Conservation (phyloP, 2,888 invertebrate genomes). For the Himalopsyche kuldschensis region DNA sequence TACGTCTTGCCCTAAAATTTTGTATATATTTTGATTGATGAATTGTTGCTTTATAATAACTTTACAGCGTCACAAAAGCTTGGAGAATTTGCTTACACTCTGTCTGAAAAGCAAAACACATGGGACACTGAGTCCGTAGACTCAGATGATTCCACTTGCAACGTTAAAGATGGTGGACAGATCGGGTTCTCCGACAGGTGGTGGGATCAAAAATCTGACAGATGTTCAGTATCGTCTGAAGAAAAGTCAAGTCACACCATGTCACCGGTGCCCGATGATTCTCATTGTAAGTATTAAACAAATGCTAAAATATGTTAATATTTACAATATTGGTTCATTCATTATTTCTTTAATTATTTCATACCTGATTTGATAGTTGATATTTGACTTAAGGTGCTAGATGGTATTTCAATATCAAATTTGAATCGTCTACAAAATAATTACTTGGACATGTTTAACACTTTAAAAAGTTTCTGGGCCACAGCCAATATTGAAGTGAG, state of each 20-base stretch:
- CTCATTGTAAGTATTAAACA: conserved; percentile 63
- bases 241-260: conserved; percentile 61
- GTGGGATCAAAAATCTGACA: conserved; percentile 57
- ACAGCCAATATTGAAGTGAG: too few relatives aligned
- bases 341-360: conserved; percentile 17
- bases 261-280: conserved; percentile 76
- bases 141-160: conserved; percentile 51
- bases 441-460: too few relatives aligned
- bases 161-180: conserved; percentile 52
- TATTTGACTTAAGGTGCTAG: too few relatives aligned
- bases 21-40: not conserved
- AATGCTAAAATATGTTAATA: conserved; percentile 26
- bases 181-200: conserved; percentile 49
- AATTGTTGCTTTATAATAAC: not conserved
- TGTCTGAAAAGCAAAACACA: conserved; percentile 41
- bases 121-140: conserved; percentile 38
- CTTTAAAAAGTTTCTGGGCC: too few relatives aligned
- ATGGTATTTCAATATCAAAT: too few relatives aligned
- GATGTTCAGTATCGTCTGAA: conserved; percentile 64
- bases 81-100: conserved; percentile 45
- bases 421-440: too few relatives aligned
- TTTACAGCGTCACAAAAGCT: conserved; percentile 42
- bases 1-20: not conserved
- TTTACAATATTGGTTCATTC: not conserved
- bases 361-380: not conserved